Evolutionary conservation across 30 jellyfish, hydroid and myxozoan species (phyloP), one percentile per base, ranked within the genome.

Genomic region (Hydra vulgaris): DNA sequence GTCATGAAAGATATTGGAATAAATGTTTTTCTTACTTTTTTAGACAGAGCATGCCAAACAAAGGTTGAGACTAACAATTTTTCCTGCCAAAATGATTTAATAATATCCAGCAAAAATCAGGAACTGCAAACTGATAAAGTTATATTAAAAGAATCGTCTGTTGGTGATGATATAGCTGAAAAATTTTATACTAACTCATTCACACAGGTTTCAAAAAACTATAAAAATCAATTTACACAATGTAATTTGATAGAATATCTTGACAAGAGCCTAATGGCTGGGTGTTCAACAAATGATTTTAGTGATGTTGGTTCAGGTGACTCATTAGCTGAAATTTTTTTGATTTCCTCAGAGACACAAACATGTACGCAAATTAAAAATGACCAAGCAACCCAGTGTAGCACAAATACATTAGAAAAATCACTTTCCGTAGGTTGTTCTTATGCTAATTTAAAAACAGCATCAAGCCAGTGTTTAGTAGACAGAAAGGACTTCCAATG

Each of bases 401-500:
- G 12, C 5, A 12, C 12, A 3, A 40, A 12, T 40, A 40, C 12
- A 12, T 40, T 12, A 40, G 61, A 40, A 40, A 40, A 40, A 40
- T 40, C 61, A 40, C 52, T 53, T 23, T 75, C 83, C 0, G 83
- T 53, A 0, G 83, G 83, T 16, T 75, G 70, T 17, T 75, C 83
- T 25, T 23, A 25, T 3, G 53, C 73, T 26, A 71, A 53, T 0
- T 25, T 75, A 53, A 54, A 23, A 23, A 0, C 83, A 4, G 17
- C 71, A 18, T 25, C 83, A 0, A 70, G 21, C 56, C 83, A 75
- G 26, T 75, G 83, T 16, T 26, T 26, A 0, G 26, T 53, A 23
- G 71, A 25, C 16, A 17, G 18, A 5, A 21, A n/a, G 22, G 95
- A 92, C 70, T 92, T 92, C 70, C 20, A 82, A 70, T 92, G 98